These are phyloP conservation scores for Pitta sordida DNA, from an alignment of 2,113 vertebrate genomes.

Conservation along the genomic window DNA sequence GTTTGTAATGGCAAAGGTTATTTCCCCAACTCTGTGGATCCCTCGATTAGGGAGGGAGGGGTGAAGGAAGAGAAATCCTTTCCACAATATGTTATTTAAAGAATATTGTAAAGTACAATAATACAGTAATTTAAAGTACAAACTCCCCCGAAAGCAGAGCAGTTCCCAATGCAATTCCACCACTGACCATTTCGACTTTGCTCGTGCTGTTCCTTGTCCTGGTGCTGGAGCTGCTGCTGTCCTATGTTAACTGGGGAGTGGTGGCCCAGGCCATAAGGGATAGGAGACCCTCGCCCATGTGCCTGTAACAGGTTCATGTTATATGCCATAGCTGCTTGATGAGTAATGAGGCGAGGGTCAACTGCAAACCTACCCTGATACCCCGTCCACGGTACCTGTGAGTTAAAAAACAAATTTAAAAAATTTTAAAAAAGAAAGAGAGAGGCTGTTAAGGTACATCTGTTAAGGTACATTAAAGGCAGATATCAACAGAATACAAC, in stretches of 20 bases:
- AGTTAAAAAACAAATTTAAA: neutral
- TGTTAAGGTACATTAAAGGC: neutral
- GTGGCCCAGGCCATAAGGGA: conserved; percentile 89
- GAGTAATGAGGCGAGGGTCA: conserved; percentile 94
- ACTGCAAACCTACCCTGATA: conserved; percentile 97
- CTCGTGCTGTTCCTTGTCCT: conserved; percentile 90
- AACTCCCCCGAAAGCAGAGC: neutral
- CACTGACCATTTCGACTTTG: conserved; percentile 85
- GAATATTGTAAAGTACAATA: neutral
- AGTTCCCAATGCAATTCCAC: neutral
- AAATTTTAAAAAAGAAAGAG: neutral
- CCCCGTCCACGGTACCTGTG: conserved; percentile 91
- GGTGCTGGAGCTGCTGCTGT: conserved; percentile 78
- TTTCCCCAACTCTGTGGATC: neutral
- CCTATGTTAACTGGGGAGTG: conserved; percentile 87
- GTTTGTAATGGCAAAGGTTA: neutral
- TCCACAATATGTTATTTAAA: neutral
- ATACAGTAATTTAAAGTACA: neutral
- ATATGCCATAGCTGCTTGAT: conserved; percentile 96
- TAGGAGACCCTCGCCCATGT: conserved; percentile 89
- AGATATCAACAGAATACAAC: no score
- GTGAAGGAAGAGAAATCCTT: neutral
- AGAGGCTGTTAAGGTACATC: no score
- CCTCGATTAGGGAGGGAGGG: neutral
- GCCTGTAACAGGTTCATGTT: conserved; percentile 94